These are phyloP conservation scores for Pectinophora gossypiella DNA, from an alignment of 1,140 invertebrate species.

Conservation along the genomic window DNA sequence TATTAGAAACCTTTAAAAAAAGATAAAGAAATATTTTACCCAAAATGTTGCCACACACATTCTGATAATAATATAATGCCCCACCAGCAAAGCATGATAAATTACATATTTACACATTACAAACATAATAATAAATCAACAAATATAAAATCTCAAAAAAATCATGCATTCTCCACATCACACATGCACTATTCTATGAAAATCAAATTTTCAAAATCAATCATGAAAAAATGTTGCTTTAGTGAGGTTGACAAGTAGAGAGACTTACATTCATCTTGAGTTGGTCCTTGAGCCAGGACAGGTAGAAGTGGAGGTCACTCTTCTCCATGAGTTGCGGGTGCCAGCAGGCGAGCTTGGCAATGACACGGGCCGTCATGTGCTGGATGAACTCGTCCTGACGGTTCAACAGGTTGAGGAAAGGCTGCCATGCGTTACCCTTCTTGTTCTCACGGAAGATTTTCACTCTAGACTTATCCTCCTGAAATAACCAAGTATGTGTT, in stretches of 20 bases:
- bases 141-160: background rate
- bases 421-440: constrained; percentile 93
- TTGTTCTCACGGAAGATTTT: constrained; percentile 95
- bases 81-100: too few relatives aligned
- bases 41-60: too few relatives aligned
- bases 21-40: too few relatives aligned
- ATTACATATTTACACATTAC: too few relatives aligned
- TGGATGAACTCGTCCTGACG: constrained; percentile 97
- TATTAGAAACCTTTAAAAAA: too few relatives aligned
- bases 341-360: constrained; percentile 99
- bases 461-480: constrained; percentile 97
- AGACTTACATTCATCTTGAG: constrained; percentile 78
- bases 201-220: constrained; percentile 1
- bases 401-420: constrained; percentile 96
- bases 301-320: constrained; percentile 96
- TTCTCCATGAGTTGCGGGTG: constrained; percentile 94
- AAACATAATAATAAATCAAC: background rate
- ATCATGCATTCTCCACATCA: background rate
- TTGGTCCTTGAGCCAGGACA: constrained; percentile 98
- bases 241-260: background rate
- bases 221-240: background rate
- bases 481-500: too few relatives aligned
- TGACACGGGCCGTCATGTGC: constrained; percentile 98
- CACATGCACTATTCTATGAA: too few relatives aligned
- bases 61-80: too few relatives aligned